phyloP scores from a whole-genome alignment of 2,888 invertebrate genomes.

The Polydrusus pterygomalis region DNA sequence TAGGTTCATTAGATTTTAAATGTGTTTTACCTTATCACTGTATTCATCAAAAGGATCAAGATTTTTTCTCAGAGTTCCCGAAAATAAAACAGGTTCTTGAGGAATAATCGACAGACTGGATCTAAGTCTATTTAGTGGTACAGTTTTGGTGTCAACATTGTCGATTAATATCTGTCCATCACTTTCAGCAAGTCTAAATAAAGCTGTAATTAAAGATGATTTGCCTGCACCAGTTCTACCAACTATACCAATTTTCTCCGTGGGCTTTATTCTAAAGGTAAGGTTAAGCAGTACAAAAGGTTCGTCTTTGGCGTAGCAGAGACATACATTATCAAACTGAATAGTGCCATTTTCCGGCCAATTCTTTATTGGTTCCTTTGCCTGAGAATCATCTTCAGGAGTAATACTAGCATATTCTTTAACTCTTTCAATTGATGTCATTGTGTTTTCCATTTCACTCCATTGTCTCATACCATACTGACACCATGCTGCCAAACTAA shows the following conservation, averaged over 20 bases:
- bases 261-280: conserved; percentile 78
- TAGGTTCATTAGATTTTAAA: too few species aligned
- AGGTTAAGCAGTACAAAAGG: conserved; percentile 85
- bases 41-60: conserved; percentile 92
- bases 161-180: conserved; percentile 89
- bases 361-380: conserved; percentile 78
- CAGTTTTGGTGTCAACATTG: conserved; percentile 78
- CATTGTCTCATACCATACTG: conserved; percentile 90
- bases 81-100: conserved; percentile 90
- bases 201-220: conserved; percentile 80
- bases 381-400: conserved; percentile 76
- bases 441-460: conserved; percentile 84
- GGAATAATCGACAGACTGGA: conserved; percentile 88
- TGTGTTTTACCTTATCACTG: conserved; percentile 76
- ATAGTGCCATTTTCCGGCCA: conserved; percentile 85
- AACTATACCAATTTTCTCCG: conserved; percentile 85
- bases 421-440: conserved; percentile 78
- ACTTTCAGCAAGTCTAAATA: conserved; percentile 83
- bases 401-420: conserved; percentile 85
- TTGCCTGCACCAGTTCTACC: conserved; percentile 90
- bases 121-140: conserved; percentile 84
- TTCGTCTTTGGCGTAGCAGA: conserved; percentile 83
- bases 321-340: conserved; percentile 79
- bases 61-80: conserved; percentile 90
- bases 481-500: conserved; percentile 75